Conservation (phyloP, 2,888 invertebrate genomes). For the Rhyacophila evoluta region DNA sequence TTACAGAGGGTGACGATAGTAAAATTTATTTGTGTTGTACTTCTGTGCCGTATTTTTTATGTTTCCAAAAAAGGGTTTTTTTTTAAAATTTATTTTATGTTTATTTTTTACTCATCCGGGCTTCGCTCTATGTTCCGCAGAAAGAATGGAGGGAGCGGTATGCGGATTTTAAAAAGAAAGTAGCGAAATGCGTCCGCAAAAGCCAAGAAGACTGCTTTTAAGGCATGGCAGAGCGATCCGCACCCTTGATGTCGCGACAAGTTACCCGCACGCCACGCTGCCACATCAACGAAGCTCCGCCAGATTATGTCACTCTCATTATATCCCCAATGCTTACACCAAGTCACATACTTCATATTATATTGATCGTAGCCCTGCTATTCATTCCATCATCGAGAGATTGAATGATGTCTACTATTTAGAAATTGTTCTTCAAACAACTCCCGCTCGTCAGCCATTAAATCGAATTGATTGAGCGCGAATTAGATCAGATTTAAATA, state of each 20-base stretch:
- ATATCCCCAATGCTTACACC: not conserved
- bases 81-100: too few relatives aligned
- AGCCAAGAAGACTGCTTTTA: slow-evolving; percentile 99
- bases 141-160: slow-evolving; percentile 99
- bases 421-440: too few relatives aligned
- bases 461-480: too few relatives aligned
- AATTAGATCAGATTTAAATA: too few relatives aligned
- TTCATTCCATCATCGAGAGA: not conserved
- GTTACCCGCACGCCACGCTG: not conserved
- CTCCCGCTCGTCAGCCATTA: too few relatives aligned
- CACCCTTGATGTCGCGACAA: not conserved
- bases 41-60: too few relatives aligned
- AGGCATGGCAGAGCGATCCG: slow-evolving; percentile 59
- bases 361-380: too few relatives aligned
- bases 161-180: slow-evolving; percentile 97
- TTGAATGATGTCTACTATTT: too few relatives aligned
- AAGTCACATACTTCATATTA: not conserved
- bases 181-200: slow-evolving; percentile 97
- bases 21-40: too few relatives aligned
- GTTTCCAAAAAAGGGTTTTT: too few relatives aligned
- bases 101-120: slow-evolving; percentile 23
- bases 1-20: too few relatives aligned
- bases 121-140: slow-evolving; percentile 68
- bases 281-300: not conserved
- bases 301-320: not conserved